Evolutionary conservation across 2,113 vertebrate genomes (phyloP).

Genomic region (Peromyscus californicus): DNA sequence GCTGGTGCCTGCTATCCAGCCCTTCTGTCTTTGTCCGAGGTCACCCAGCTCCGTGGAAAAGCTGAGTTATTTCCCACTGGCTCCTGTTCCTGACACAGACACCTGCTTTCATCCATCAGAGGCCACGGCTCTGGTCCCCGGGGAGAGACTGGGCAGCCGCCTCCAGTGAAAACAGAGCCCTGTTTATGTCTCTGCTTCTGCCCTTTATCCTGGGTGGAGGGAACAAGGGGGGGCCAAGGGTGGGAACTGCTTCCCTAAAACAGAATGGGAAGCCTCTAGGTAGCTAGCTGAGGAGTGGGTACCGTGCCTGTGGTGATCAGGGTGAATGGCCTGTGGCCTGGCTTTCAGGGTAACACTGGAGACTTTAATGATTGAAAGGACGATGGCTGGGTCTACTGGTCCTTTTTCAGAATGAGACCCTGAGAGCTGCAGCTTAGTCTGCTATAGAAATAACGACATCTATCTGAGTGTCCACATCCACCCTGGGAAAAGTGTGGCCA

Average conservation of each 20-base stretch:
- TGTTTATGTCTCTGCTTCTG: conserved; percentile 68
- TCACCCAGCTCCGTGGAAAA: conserved; percentile 78
- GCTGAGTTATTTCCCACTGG: conserved; percentile 56
- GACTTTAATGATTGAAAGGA: background rate
- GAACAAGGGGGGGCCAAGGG: background rate
- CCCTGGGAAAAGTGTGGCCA: background rate
- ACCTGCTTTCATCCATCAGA: conserved; percentile 86
- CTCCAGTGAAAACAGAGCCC: conserved; percentile 81
- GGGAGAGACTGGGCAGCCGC: conserved; percentile 1
- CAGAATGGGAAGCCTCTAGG: background rate
- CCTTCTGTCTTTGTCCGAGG: conserved; percentile 69
- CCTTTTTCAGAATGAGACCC: background rate
- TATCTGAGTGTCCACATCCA: background rate
- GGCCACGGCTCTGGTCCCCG: conserved; percentile 6
- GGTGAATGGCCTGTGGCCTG: background rate
- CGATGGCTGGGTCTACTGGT: fast-evolving
- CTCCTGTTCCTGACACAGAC: conserved; percentile 72
- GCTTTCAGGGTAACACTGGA: background rate
- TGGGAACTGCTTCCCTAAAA: background rate
- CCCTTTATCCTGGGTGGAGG: background rate
- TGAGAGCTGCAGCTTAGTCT: background rate
- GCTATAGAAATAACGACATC: background rate
- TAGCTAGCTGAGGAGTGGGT: background rate
- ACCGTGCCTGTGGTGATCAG: background rate
- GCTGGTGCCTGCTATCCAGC: conserved; percentile 52